phyloP scores from a whole-genome alignment of 2,888 invertebrate species.

The Carabus problematicus region DNA sequence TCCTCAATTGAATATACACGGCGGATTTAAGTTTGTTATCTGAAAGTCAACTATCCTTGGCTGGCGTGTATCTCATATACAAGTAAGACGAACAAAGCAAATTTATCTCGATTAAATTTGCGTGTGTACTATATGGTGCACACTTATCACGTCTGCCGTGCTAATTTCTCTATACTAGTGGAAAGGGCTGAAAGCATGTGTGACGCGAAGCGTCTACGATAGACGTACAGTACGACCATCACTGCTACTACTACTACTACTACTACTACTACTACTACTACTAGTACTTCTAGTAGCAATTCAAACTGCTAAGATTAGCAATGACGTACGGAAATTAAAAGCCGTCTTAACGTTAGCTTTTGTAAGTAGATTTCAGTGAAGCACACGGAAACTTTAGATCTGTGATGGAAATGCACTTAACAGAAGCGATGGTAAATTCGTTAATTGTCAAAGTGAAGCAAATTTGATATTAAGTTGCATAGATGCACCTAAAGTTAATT shows the following conservation, averaged over 20 bases:
- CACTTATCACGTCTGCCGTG: conserved; percentile 9
- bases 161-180: neutral
- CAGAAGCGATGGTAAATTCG: conserved; percentile 38
- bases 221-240: too few relatives aligned
- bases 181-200: conserved; percentile 16
- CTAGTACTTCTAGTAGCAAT: too few relatives aligned
- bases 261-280: too few relatives aligned
- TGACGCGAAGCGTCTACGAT: conserved; percentile 2
- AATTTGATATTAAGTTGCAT: conserved; percentile 40
- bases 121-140: too few relatives aligned
- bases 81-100: too few relatives aligned
- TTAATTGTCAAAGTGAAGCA: conserved; percentile 38
- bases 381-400: conserved; percentile 36
- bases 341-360: conserved; percentile 37
- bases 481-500: conserved; percentile 39
- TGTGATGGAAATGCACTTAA: conserved; percentile 39
- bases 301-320: conserved; percentile 21
- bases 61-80: too few relatives aligned
- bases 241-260: too few relatives aligned
- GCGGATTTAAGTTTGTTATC: too few relatives aligned
- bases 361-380: conserved; percentile 35
- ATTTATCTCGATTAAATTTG: too few relatives aligned
- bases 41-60: too few relatives aligned
- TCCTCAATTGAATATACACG: too few relatives aligned
- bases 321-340: conserved; percentile 38